phyloP scores from a whole-genome alignment of 2,113 vertebrate genomes.

The Otus sunia region DNA sequence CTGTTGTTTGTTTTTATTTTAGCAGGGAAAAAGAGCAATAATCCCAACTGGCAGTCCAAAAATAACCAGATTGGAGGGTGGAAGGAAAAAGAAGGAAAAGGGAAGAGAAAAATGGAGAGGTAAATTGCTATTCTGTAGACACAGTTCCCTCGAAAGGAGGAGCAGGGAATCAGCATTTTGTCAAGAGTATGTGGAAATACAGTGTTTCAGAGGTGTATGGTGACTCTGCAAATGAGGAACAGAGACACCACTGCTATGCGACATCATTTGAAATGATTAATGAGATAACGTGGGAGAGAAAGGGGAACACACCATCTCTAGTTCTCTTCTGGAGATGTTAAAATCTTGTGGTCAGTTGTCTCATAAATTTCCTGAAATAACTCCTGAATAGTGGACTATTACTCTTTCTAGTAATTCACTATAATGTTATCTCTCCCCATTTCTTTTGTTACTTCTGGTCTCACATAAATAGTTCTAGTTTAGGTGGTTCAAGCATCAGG shows the following conservation, averaged over 20 bases:
- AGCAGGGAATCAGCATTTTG: background rate
- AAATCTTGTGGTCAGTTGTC: background rate
- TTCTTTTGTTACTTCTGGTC: background rate
- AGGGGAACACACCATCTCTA: background rate
- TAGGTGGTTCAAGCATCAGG: background rate
- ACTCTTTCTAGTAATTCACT: background rate
- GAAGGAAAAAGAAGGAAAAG: conserved; percentile 51
- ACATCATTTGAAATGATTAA: background rate
- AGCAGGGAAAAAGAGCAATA: conserved; percentile 50
- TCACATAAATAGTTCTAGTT: background rate
- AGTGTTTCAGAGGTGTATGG: background rate
- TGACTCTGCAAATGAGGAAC: background rate
- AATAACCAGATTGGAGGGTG: conserved; percentile 47
- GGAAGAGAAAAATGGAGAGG: conserved; percentile 29
- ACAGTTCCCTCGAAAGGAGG: background rate
- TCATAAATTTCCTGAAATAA: background rate
- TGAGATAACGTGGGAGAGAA: background rate
- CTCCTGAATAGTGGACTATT: background rate
- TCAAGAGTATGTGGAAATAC: background rate
- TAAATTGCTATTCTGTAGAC: background rate
- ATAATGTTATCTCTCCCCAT: background rate
- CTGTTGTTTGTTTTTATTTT: conserved; percentile 52
- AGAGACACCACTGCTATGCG: background rate
- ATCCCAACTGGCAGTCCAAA: conserved; percentile 41
- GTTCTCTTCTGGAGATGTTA: background rate